Base-by-base conservation (phyloP, 1,140 invertebrate genomes). In the Papilio machaon region DNA sequence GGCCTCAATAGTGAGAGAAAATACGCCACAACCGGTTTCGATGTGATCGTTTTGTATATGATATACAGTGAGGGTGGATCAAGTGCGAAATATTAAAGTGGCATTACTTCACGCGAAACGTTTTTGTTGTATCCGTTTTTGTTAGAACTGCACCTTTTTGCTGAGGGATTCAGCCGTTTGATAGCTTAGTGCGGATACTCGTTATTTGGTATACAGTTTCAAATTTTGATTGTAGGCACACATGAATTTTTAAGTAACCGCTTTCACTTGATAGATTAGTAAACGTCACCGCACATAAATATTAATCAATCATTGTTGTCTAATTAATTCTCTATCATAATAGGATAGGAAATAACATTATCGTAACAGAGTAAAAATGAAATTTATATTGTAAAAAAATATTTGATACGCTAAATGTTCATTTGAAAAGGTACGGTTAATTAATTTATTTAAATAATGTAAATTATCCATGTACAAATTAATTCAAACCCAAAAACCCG, bases 1-100 rank as follows among this genome's bases (percentile, higher is more conserved):
- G 82, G 70, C 82, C 43, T 76, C 23, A 49, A 73, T 83, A 81
- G 43, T 77, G 80, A 81, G 70, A 60, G 74, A 76, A 79, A 79
- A 79, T 79, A 79, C 77, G 58, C 35, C 77, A 11, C 30, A 19
- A 49, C 46, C 46, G 23, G 77, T 64, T 67, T 43, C 77, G n/a
- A 67, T 64, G 77, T 67, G 77, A 79, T 64, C 77, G 77, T 58
- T 79, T 79, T 79, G 77, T 79, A 79, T 38, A 67, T 35, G 58
- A 64, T 30, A 79, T 79, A 64, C 43, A 79, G 54, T 77, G 35
- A 67, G 38, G 23, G 54, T 38, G 77, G 64, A 70, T 79, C 60
- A 35, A 64, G 58, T 70, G 77, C n/a, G 54, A 46, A 64, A 79
- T 79, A 79, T 78, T 78, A 43, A 52, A 78, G 47, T 75, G 46